Evolutionary conservation across 1,140 invertebrate species (phyloP).

Genomic region (Paramacrobiotus metropolitanus): DNA sequence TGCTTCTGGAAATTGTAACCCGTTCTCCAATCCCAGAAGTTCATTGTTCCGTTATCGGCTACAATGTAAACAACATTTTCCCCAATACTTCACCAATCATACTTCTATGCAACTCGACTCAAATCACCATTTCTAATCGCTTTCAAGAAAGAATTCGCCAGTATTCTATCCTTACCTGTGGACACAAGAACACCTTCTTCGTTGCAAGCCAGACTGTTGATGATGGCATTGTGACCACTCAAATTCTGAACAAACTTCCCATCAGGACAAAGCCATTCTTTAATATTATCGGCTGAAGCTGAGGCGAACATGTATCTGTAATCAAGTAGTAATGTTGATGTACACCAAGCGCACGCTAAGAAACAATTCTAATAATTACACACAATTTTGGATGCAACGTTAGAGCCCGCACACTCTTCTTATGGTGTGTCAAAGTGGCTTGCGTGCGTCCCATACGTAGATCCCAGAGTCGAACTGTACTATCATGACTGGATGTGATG

Average conservation of each 20-base stretch:
- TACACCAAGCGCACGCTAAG: slow-evolving; percentile 7
- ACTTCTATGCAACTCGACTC: too few relatives aligned
- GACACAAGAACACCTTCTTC: slow-evolving; percentile 81
- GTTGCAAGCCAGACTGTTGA: slow-evolving; percentile 87
- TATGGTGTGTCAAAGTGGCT: slow-evolving; percentile 91
- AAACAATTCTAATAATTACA: slow-evolving; percentile 18
- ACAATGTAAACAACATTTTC: background rate
- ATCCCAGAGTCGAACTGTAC: slow-evolving; percentile 77
- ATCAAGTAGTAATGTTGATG: slow-evolving; percentile 13
- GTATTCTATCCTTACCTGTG: slow-evolving; percentile 38
- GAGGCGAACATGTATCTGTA: slow-evolving; percentile 78
- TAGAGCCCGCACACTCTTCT: slow-evolving; percentile 82
- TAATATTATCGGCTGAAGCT: slow-evolving; percentile 93
- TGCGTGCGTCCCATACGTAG: slow-evolving; percentile 78
- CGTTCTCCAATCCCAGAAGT: slow-evolving; percentile 96
- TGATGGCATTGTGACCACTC: slow-evolving; percentile 85
- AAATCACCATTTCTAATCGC: too few relatives aligned
- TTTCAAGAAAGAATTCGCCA: background rate
- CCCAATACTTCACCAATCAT: background rate
- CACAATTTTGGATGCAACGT: slow-evolving; percentile 66
- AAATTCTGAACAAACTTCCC: slow-evolving; percentile 95
- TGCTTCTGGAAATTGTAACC: slow-evolving; percentile 91
- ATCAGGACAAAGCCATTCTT: slow-evolving; percentile 96
- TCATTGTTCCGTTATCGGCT: slow-evolving; percentile 85
- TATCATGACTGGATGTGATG: slow-evolving; percentile 41